Base-by-base conservation (phyloP, 2,797 vertebrate genomes). In the Acipenser ruthenus region DNA sequence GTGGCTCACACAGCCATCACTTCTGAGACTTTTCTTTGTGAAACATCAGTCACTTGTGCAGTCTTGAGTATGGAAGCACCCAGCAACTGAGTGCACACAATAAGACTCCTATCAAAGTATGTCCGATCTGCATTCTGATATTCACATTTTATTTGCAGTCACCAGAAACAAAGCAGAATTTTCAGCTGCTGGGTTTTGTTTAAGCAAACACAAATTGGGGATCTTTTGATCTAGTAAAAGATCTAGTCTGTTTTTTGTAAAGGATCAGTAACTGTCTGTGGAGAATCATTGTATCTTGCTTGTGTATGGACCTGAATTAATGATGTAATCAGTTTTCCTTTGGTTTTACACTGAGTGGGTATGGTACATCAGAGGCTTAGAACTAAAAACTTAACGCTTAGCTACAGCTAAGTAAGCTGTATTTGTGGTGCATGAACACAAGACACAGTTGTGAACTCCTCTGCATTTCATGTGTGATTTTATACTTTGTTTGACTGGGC, bases 221-320 rank as follows among this genome's bases (percentile, higher is more conserved):
- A 51, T 53, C 48, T 15, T 48, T 66, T 59, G 3, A 15, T 15
- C 60, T 50, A 62, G 59, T 47, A 47, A 50, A 13, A 15, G 59
- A 15, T 60, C 60, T 66, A 59, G 59, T 66, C 8, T 62, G 49
- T 62, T 61, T 52, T 50, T 62, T 48, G 6, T 59, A 61, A 49
- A 67, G 53, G 64, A 71, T 68, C 68, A 69, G 47, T 66, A 66
- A 55, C 15, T 71, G 62, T 62, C 75, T 65, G 48, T 47, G 72
- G 12, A 69, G 15, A 47, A 70, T 69, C 53, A 68, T 65, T 37
- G 63, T 60, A 56, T 59, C 37, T 47, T 62, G 47, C 13, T 37
- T 49, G 66, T 49, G 48, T 59, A 67, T 67, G 56, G 23, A 62
- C 18, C 58, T 67, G 63, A 71, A 71, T 68, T 61, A 62, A 68